phyloP scores from a whole-genome alignment of 1,140 invertebrate genomes.

The Argopecten irradians region DNA sequence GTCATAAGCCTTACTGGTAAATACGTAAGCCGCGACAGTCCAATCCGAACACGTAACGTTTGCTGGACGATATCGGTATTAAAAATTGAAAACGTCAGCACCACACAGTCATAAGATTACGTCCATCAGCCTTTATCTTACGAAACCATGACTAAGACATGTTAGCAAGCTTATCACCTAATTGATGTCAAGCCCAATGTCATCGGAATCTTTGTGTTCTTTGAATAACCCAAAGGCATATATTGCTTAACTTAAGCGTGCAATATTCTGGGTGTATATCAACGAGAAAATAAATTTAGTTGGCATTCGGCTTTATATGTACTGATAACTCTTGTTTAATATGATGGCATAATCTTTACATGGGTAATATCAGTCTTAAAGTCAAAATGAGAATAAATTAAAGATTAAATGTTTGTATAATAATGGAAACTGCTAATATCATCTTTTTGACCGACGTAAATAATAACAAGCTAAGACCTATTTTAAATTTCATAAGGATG shows the following conservation, averaged over 20 bases:
- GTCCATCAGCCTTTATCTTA: background rate
- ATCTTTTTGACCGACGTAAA: too few relatives aligned
- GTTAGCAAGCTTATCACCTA: background rate
- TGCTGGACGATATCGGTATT: background rate
- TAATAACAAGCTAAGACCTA: too few relatives aligned
- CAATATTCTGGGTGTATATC: background rate
- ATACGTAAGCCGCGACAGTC: background rate
- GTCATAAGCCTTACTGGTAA: background rate
- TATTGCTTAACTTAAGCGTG: background rate
- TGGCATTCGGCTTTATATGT: background rate
- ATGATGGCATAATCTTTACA: too few relatives aligned
- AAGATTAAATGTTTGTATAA: too few relatives aligned
- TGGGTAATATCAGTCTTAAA: too few relatives aligned
- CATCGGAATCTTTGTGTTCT: background rate
- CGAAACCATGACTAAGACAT: background rate
- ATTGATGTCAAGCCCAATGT: background rate
- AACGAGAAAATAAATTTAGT: background rate
- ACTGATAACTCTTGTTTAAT: background rate
- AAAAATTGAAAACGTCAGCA: background rate
- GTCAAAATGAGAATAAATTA: too few relatives aligned
- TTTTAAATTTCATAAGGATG: too few relatives aligned
- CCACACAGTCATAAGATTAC: background rate
- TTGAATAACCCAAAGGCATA: background rate
- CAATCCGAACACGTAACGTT: background rate
- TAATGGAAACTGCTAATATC: too few relatives aligned